Evolutionary conservation across 2,113 vertebrate genomes (phyloP), one percentile per base, ranked within the genome.

Genomic region (Genyomyrus donnyi): DNA sequence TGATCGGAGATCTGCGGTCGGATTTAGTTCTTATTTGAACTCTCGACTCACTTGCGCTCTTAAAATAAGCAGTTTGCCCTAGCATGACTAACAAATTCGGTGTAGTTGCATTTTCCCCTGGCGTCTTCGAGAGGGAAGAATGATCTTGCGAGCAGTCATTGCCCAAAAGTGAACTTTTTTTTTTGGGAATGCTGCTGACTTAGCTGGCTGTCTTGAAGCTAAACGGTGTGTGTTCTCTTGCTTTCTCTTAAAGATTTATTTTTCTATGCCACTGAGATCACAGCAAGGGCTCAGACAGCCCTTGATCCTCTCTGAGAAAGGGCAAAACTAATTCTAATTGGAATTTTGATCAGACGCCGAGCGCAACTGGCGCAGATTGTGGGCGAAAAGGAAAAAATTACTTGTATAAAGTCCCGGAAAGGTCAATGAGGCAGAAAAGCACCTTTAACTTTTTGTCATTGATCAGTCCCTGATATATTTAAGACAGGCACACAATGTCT

Each of bases 391-490:
- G 50, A 42, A 8, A 42, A 80, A 50, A 27, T 27, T 31, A 56
- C 27, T 27, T 35, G 31, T 53, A 19, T 15, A 3, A 35, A 62
- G 87, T 56, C 56, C 31, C 1, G 24, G 42, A 66, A 88, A 88
- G 35, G 56, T 88, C 87, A 88, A 58, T 13, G 39, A 88, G 35
- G 87, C 87, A 66, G 56, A 88, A 88, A 88, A 88, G 66, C 87
- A 27, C 87, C 53, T 53, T 62, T 88, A 66, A 35, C 56, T 56
- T 88, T 88, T 88, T 88, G 87, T 66, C 31, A 66, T 42, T 53
- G 52, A 62, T 56, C 53, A 27, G 19, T 50, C 21, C 87, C 87
- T 45, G 39, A 62, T 66, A n/a, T 88, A 39, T 66, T 42, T 27
- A 2, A 3, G 39, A 46, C 42, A 85, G 42, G 39, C 70, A 42